Evolutionary conservation across 2,888 invertebrate species (phyloP), one percentile per base, ranked within the genome.

Genomic region (Luperina testacea): DNA sequence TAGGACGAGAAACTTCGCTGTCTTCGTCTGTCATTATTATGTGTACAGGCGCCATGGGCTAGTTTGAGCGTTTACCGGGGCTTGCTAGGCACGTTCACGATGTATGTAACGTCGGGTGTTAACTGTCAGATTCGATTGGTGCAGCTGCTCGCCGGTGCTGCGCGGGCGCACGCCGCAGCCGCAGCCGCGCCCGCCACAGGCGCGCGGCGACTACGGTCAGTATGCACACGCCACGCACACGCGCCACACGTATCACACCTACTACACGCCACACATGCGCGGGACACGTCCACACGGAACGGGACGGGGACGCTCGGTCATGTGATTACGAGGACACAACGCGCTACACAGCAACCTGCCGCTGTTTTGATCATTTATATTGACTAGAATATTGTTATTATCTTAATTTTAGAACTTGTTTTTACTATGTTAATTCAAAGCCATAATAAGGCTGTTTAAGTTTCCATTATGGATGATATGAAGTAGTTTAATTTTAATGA

Each of bases 131-230:
- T 95, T 96, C 92, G 96, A 95, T 95, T 96, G 95, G 94, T 96
- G 93, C 94, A 97, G 97, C 93, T 97, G 97, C 94, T 98, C 98
- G 92, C 98, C 98, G 89, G 98, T 98, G 94, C 97, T 98, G 97
- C 97, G 98, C 92, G 97, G 98, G 71, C 96, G 97, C 95, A 95
- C 96, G 92, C 96, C 96, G 92, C 96, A 96, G 94, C 96, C 96
- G 91, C 94, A 94, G 94, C 94, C 94, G 91, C 95, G 96, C 84
- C 95, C 96, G 89, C 96, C 96, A 86, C 97, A 98, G 97, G 98
- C 98, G 88, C 97, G 98, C 92, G 98, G 98, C 90, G 99, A 99
- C 95, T 99, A 99, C 97, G 99, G 99, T 99, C 98, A 98, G 98
- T 98, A 82, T 84, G 72, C 81, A 78, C 68, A 53, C 80, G 69